Percentiles rank a stretch among this genome's conserved stretches.
Evolutionary conservation across 2,797 vertebrate species (phyloP).

Genomic region (Avahi laniger): DNA sequence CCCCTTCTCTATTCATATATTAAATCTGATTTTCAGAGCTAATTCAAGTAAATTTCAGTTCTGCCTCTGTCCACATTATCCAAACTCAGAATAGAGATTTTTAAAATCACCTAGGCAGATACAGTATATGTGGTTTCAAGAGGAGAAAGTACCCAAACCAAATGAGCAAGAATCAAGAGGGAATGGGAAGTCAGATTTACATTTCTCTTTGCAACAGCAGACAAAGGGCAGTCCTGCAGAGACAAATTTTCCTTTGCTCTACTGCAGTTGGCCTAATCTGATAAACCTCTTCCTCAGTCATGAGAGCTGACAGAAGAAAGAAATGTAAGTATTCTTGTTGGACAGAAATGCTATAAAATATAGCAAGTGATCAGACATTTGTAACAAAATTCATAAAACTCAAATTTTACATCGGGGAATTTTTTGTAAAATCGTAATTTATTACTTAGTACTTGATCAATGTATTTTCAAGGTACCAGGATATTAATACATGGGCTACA

Average conservation of each 20-base stretch:
- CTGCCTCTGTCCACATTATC: not conserved
- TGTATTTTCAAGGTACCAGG: slow-evolving; percentile 30
- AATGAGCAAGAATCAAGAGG: not conserved
- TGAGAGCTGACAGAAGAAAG: not conserved
- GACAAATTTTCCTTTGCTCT: not conserved
- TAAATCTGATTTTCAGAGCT: slow-evolving; percentile 44
- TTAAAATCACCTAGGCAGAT: slow-evolving; percentile 13
- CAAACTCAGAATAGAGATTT: slow-evolving; percentile 23
- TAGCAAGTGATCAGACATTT: not conserved
- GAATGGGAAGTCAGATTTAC: not conserved
- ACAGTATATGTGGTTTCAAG: not conserved
- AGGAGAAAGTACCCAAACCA: slow-evolving; percentile 23
- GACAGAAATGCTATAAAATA: slow-evolving; percentile 15
- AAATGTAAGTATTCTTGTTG: not conserved
- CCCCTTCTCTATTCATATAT: not conserved
- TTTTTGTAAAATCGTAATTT: slow-evolving; percentile 32
- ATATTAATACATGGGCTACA: slow-evolving; percentile 34
- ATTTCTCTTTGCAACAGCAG: not conserved
- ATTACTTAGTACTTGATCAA: not conserved
- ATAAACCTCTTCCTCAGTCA: not conserved
- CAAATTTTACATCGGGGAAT: not conserved
- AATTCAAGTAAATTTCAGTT: slow-evolving; percentile 41
- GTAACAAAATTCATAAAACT: slow-evolving; percentile 40
- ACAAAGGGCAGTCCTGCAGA: not conserved
- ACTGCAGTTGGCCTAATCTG: not conserved